Base-by-base conservation (phyloP, 2,113 vertebrate genomes). In the Poeciliopsis turrubarensis region DNA sequence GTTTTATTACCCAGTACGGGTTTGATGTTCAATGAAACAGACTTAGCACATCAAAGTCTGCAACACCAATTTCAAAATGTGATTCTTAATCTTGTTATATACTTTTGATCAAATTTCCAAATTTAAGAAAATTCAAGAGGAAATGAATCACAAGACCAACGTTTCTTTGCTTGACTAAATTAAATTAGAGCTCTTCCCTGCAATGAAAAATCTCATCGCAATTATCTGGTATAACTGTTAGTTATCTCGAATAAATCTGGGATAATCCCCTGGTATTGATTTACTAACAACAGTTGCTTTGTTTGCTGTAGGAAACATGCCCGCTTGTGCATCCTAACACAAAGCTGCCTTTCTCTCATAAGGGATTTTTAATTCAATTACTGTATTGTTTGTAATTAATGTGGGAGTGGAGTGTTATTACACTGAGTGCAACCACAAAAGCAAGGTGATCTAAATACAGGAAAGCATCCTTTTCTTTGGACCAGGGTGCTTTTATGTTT, bases 231-330 rank as follows among this genome's bases (percentile, higher is more conserved):
- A 9, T 57, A 47, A 5, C 44, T 19, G 17, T 47, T 47, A 54
- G 22, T 25, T 25, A 57, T 22, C 25, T 25, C 2, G 22, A n/a
- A n/a, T 57, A 57, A 47, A 47, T 5, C 32, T 37, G 32, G 13
- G 32, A 65, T 39, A 47, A 44, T 70, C 34, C 26, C 27, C 30
- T 19, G 44, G 8, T n/a, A 64, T 75, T 78, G 57, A 70, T 64
- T 75, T 44, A 12, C 51, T 29, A 25, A 88, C 81, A 87, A 87
- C 80, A 57, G 37, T 29, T 15, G 13, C 72, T 80, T 85, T 86
- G 85, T 88, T 65, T 47, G 44, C 76, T 65, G 54, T 13, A 54
- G 34, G 0, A 84, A 78, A 82, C 64, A 60, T 70, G 14, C 73
- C 4, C 71, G 54, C 47, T 60, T 15, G 41, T 76, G 47, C 64